Base-by-base conservation (phyloP, 2,888 invertebrate genomes). In the Hypercompe scribonia region DNA sequence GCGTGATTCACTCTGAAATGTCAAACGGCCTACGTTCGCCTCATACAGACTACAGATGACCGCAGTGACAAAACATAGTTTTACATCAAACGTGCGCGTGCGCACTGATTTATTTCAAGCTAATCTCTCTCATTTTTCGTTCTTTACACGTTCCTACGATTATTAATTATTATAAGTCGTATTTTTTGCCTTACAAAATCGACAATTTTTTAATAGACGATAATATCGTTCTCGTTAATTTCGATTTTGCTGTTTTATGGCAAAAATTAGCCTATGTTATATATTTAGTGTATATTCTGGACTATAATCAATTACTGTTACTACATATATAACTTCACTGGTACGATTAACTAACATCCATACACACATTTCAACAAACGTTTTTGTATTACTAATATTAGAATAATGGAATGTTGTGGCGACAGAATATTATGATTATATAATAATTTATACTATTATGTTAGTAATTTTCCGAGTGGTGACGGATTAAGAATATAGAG, bases 1-100 rank as follows among this genome's bases (percentile, higher is more conserved):
- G 83, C 77, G 71, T 88, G 89, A 88, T 80, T 89, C 88, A 88
- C 71, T 80, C 79, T 78, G 72, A 86, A 87, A 85, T 86, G 86
- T 86, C 86, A 87, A 72, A 76, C 80, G 66, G 68, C 73, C 68
- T 77, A 76, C 73, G 80, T 64, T 76, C 39, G 65, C 65, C 70
- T 72, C 68, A 72, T 73, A 71, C 73, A 74, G 77, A 67, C 75
- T 66, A 72, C 74, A 70, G 80, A 71, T 76, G 39, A 65, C 71
- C 74, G 65, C 66, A 18, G 15, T 65, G 75, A 75, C 70, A 66
- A 72, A 72, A 74, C 50, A 75, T 70, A 71, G 70, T 74, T 74
- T n/a, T 68, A 74, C 63, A 39, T 72, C 68, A 61, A 65, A 64
- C 75, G 50, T 75, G 58, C 71, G 72, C 75, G 77, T 65, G 68